Evolutionary conservation across 2,888 invertebrate genomes (phyloP).

Genomic region (Pterostichus niger): DNA sequence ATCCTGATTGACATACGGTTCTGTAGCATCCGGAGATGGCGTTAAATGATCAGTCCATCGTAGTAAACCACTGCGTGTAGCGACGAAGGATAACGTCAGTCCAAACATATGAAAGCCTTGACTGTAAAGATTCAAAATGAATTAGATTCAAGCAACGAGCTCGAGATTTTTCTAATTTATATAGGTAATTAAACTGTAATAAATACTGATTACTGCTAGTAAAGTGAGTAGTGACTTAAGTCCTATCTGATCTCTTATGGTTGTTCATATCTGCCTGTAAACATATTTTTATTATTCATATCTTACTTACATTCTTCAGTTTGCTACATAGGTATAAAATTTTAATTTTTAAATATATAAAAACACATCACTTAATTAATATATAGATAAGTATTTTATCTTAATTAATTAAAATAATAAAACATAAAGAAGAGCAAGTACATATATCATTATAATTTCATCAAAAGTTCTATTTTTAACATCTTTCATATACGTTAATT

Average conservation of each 20-base stretch:
- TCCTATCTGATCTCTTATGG: no score
- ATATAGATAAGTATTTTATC: background rate
- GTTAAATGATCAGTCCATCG: conserved; percentile 90
- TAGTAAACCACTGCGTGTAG: conserved; percentile 92
- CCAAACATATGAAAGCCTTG: conserved; percentile 94
- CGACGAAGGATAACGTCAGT: conserved; percentile 91
- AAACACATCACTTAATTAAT: conserved; percentile 15
- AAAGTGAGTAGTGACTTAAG: background rate
- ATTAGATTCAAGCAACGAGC: conserved; percentile 28
- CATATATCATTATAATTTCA: conserved; percentile 53
- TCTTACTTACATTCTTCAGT: conserved; percentile 67
- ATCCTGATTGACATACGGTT: conserved; percentile 81
- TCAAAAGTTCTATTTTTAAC: background rate
- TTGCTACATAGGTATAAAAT: conserved; percentile 41
- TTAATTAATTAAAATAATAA: conserved; percentile 12
- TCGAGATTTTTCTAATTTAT: conserved; percentile 48
- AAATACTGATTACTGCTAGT: conserved; percentile 32
- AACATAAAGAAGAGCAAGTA: conserved; percentile 26
- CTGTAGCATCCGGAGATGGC: conserved; percentile 80
- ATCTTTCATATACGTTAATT: background rate
- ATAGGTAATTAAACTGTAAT: conserved; percentile 14
- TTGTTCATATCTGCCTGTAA: background rate
- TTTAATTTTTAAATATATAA: background rate
- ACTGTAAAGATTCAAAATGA: conserved; percentile 81
- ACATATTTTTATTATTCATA: background rate